These are phyloP conservation scores for Drosophila bocki DNA, from an alignment of 1,140 invertebrate species.

Conservation along the genomic window DNA sequence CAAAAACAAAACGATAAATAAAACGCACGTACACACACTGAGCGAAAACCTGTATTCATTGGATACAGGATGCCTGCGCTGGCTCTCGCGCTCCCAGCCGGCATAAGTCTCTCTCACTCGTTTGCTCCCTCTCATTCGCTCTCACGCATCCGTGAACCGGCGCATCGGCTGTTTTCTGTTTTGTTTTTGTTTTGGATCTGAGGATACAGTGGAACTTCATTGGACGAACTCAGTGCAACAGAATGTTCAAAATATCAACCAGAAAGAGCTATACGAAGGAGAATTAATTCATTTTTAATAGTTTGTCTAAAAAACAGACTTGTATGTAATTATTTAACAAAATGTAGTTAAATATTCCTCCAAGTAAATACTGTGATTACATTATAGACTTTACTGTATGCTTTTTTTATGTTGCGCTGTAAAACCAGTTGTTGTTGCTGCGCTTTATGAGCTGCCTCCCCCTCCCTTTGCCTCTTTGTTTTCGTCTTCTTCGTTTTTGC, in stretches of 20 bases:
- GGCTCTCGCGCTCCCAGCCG: conserved; percentile 32
- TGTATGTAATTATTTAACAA: too few species aligned
- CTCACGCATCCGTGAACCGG: conserved; percentile 58
- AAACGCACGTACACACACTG: conserved; percentile 41
- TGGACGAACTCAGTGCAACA: not conserved
- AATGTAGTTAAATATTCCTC: not conserved
- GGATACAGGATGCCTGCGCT: conserved; percentile 65
- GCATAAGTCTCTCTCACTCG: conserved; percentile 14
- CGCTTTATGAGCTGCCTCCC: conserved; percentile 38
- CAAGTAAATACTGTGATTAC: not conserved
- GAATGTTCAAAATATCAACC: not conserved
- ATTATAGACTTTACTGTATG: conserved; percentile 9
- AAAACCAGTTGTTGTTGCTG: conserved; percentile 70
- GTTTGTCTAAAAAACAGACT: too few species aligned
- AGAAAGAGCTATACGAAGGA: not conserved
- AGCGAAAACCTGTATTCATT: conserved; percentile 62
- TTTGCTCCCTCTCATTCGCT: conserved; percentile 15
- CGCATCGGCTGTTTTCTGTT: conserved; percentile 69
- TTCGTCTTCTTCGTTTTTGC: conserved; percentile 67
- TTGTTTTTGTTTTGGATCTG: conserved; percentile 74
- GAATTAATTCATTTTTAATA: too few species aligned
- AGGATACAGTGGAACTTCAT: conserved; percentile 4
- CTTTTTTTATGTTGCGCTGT: conserved; percentile 54
- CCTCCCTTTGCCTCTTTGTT: conserved; percentile 22
- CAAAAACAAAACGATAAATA: conserved; percentile 49